Base-by-base conservation (phyloP, 2,797 vertebrate genomes). In the Epinephelus malabaricus region DNA sequence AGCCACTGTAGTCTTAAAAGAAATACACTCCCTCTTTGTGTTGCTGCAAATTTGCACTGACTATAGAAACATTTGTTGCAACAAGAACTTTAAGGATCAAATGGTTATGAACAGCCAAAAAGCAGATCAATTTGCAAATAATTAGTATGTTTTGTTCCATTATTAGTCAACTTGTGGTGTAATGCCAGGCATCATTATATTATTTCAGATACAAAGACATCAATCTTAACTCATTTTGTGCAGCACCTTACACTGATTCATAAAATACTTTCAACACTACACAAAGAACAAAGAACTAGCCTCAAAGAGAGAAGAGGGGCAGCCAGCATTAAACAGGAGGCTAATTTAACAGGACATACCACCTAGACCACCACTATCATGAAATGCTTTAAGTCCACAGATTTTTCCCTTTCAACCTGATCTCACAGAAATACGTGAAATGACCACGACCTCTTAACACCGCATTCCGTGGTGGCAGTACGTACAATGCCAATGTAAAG, bases 121-220 rank as follows among this genome's bases (percentile, higher is more conserved):
- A 53, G 1, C 4, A 1, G 18, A 60, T 72, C 14, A 9, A 13
- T 46, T 40, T 19, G 2, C 19, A 61, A 54, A 50, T 5, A 19
- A 50, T 43, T 66, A 60, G 34, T 23, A 30, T 2, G 15, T 54
- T 67, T 49, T 58, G 53, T 21, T 62, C 17, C 15, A 18, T 51
- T 12, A 59, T 45, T 23, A 60, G 2, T 11, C 19, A 76, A 54
- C 38, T 19, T 23, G 5, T 47, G 12, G 69, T 23, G 5, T 46
- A 73, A n/a, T 58, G 43, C 3, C 51, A 54, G 18, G 69, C 50
- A 43, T 74, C 5, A 19, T 43, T 30, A 27, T 5, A 3, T 18
- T n/a, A 46, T 75, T 74, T 72, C 62, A 67, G 63, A 46, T 18
- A 50, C 12, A 38, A 56, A 73, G 17, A 40, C 54, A 72, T 38